Percentiles rank a stretch among this genome's conserved stretches.
These are phyloP conservation scores for Rynchops niger DNA, from an alignment of 2,113 vertebrate genomes.

Conservation along the genomic window DNA sequence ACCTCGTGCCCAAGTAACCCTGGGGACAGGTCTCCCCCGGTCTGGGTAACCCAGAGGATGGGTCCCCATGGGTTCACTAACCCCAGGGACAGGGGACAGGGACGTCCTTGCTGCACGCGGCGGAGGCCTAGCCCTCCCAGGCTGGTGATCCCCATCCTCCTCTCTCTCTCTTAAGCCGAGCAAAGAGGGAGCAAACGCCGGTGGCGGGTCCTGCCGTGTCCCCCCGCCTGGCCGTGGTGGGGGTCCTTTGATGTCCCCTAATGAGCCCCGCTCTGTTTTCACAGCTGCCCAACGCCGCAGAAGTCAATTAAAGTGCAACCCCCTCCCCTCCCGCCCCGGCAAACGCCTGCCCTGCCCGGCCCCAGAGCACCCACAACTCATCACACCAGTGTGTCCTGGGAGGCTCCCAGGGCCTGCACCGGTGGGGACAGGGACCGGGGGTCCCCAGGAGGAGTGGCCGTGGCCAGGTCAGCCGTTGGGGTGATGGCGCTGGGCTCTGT, in stretches of 20 bases:
- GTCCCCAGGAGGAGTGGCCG: background rate
- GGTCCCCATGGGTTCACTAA: background rate
- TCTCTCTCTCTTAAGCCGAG: background rate
- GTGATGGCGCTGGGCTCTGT: background rate
- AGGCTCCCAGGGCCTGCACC: fast-evolving
- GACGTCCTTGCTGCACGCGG: background rate
- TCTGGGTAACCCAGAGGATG: background rate
- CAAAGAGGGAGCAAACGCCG: background rate
- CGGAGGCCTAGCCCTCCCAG: background rate
- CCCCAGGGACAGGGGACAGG: background rate
- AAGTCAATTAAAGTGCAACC: constrained; percentile 19
- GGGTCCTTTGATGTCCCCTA: constrained; percentile 55
- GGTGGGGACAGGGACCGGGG: background rate
- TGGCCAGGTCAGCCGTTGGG: background rate
- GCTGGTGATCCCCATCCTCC: background rate
- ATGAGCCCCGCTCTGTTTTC: constrained; percentile 53
- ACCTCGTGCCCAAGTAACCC: background rate
- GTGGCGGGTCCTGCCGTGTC: background rate
- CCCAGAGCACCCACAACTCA: background rate
- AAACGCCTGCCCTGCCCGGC: fast-evolving
- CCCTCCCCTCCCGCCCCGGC: background rate
- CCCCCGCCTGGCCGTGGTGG: background rate
- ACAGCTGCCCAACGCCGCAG: constrained; percentile 29
- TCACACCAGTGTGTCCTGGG: background rate
- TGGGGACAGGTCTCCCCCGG: background rate